Conservation (phyloP, 2,797 vertebrate genomes). For the Oreochromis mossambicus region DNA sequence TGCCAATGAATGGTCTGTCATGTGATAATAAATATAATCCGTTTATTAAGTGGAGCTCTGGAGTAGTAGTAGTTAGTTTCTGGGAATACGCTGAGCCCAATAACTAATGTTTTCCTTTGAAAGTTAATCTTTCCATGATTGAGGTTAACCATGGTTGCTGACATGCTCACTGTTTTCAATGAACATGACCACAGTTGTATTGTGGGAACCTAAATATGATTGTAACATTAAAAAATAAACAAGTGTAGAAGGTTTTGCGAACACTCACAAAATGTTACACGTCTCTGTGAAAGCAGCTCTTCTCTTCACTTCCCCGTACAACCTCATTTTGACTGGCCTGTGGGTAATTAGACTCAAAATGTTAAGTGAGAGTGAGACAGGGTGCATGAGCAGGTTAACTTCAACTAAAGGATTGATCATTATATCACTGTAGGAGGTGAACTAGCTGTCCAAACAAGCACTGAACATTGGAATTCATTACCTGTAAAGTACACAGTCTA, state of each 20-base stretch:
- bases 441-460: neutral
- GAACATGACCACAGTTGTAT: neutral
- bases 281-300: slow-evolving; percentile 46
- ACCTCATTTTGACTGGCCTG: slow-evolving; percentile 24
- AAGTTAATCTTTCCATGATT: neutral
- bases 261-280: slow-evolving; percentile 58
- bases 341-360: slow-evolving; percentile 60
- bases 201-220: neutral
- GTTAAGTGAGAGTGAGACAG: slow-evolving; percentile 49
- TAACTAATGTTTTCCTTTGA: neutral
- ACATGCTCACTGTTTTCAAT: neutral
- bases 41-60: neutral
- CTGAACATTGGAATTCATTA: neutral
- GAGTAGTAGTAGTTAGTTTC: neutral
- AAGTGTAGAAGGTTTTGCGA: slow-evolving; percentile 17
- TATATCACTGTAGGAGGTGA: neutral
- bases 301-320: neutral
- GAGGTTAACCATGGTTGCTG: neutral
- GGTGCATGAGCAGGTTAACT: neutral
- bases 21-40: neutral
- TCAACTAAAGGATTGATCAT: neutral
- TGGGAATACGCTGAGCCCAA: neutral
- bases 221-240: slow-evolving; percentile 5
- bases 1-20: neutral
- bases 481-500: neutral